phyloP scores from a whole-genome alignment of 2,888 invertebrate species.

The Sphaerophoria taeniata region DNA sequence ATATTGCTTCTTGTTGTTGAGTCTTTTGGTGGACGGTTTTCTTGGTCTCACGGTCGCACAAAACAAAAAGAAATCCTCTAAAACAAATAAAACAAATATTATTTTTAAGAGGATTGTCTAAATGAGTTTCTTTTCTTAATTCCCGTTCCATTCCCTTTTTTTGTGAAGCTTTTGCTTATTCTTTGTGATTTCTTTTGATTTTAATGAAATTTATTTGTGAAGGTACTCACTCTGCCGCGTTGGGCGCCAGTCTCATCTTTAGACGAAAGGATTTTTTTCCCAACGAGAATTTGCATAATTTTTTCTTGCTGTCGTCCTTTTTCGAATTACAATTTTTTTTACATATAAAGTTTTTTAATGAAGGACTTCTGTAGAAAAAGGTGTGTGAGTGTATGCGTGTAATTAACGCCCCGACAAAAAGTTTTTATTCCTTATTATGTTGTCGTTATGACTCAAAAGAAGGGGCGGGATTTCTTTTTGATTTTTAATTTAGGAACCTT shows the following conservation, averaged over 20 bases:
- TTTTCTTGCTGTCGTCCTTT: conserved; percentile 60
- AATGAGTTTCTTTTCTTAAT: conserved; percentile 66
- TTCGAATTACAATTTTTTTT: conserved; percentile 65
- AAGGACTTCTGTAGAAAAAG: conserved; percentile 56
- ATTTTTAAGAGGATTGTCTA: conserved; percentile 74
- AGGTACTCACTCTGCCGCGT: conserved; percentile 27
- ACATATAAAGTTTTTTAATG: neutral
- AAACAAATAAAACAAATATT: conserved; percentile 74
- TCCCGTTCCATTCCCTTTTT: conserved; percentile 39
- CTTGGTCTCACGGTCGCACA: conserved; percentile 53
- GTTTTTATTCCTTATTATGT: conserved; percentile 54
- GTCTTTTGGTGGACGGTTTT: conserved; percentile 47
- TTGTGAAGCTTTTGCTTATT: conserved; percentile 22
- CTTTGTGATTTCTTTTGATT: conserved; percentile 73
- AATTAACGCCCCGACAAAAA: conserved; percentile 69
- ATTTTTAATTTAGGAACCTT: conserved; percentile 69
- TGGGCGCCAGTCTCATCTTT: conserved; percentile 37
- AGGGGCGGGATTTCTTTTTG: conserved; percentile 70
- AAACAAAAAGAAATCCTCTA: conserved; percentile 20
- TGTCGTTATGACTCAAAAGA: conserved; percentile 60
- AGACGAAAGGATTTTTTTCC: conserved; percentile 69
- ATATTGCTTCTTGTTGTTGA: conserved; percentile 65
- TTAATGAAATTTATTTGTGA: conserved; percentile 73
- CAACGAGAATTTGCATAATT: conserved; percentile 68
- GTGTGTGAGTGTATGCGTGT: conserved; percentile 58